Evolutionary conservation across 1,140 invertebrate genomes (phyloP), one percentile per base, ranked within the genome.

Genomic region (Lordiphosa stackelbergi): DNA sequence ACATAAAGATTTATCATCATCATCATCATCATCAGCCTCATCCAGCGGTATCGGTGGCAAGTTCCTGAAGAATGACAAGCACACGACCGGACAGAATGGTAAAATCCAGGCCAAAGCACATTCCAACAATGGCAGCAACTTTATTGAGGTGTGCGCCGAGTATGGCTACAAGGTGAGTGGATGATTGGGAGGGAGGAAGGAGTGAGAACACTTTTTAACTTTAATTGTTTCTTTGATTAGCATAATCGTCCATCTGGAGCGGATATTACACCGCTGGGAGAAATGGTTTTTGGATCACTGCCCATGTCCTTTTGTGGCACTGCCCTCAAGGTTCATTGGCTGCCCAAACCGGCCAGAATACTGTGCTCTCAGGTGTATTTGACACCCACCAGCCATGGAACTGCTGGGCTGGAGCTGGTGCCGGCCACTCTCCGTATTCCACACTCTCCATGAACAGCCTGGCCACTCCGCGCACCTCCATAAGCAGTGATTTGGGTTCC

Each of bases 241-340:
- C 90, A 91, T 73, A 89, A 89, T 75, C 91, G 90, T 46, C 90
- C 92, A 68, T 88, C 90, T 63, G 89, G 91, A 41, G 41, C 75
- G n/a, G 95, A 96, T 88, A 91, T 93, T 10, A 91, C 90, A 55
- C 89, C 92, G 31, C 88, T 97, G 66, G 93, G 94, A 65, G 96
- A 97, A 90, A 95, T 97, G 93, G 93, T 96, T 69, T 97, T 97
- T 87, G 96, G 96, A 3, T 93, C 94, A 3, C 94, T 95, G 24
- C 93, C 94, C 0, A 94, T 97, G 92, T 94, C 94, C 58, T 96
- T 92, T 88, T 92, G 92, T 75, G 95, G 94, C 41, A 92, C 94
- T 5, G 93, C 94, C n/a, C 90, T 95, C 34, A 96, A 96, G 90
- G 93, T 94, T 28, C 93, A 94, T 77, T 91, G 91, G 66, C 90